A percentile compares a stretch with the other conserved stretches of the same genome.
Conservation (phyloP, 1,140 invertebrate species). For the Cotesia glomerata region DNA sequence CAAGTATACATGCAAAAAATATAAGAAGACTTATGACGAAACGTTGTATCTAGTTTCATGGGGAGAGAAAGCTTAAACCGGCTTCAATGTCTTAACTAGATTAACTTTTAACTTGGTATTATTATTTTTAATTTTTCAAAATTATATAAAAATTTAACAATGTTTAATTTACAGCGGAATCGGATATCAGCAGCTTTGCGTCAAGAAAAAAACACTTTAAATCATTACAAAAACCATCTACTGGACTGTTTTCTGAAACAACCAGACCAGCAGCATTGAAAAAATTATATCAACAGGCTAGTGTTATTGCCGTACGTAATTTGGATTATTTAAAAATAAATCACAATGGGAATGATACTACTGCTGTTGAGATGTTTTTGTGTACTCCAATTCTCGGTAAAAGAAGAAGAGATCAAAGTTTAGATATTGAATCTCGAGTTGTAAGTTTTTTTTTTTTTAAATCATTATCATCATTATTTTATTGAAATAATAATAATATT, state of each 20-base stretch:
- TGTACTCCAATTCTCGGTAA: slow-evolving; percentile 78
- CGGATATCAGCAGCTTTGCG: slow-evolving; percentile 83
- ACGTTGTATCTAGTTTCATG: too few species aligned
- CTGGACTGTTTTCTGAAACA: slow-evolving; percentile 72
- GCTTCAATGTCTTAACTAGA: neutral
- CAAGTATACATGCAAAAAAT: too few species aligned
- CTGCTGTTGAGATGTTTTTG: slow-evolving; percentile 69
- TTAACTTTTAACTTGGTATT: neutral
- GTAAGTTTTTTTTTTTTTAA: slow-evolving; percentile 71
- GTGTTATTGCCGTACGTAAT: slow-evolving; percentile 61
- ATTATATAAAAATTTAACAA: too few species aligned
- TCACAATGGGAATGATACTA: slow-evolving; percentile 55
- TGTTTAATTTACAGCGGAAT: slow-evolving; percentile 74
- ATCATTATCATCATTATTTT: neutral
- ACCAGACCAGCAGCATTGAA: slow-evolving; percentile 73
- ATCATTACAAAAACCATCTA: slow-evolving; percentile 68
- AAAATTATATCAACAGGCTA: slow-evolving; percentile 77
- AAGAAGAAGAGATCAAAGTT: slow-evolving; percentile 72
- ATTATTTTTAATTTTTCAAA: neutral
- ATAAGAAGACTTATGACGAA: too few species aligned
- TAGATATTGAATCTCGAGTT: slow-evolving; percentile 86
- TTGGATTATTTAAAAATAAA: slow-evolving; percentile 64
- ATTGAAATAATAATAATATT: slow-evolving; percentile 10
- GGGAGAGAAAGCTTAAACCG: neutral
- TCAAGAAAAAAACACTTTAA: slow-evolving; percentile 76